Conservation (phyloP, 30 jellyfish, hydroid and myxozoan species). For the Chrysaora quinquecirrha region DNA sequence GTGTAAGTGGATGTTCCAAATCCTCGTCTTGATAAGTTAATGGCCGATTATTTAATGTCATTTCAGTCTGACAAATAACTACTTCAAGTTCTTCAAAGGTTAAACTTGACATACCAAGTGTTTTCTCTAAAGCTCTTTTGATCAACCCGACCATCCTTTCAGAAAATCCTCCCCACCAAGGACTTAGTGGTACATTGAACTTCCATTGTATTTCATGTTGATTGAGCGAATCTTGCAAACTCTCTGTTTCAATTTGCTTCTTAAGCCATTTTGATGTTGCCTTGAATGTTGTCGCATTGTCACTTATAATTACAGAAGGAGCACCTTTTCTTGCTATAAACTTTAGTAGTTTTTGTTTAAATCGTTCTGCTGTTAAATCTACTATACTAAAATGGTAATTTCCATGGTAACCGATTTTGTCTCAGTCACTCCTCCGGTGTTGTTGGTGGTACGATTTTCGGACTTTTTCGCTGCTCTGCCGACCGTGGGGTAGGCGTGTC, state of each 20-base stretch:
- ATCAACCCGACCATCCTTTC: slow-evolving; percentile 5
- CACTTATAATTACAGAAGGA: slow-evolving; percentile 15
- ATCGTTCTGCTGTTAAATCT: not conserved
- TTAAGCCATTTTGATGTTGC: not conserved
- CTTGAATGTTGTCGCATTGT: not conserved
- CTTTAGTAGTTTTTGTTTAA: not conserved
- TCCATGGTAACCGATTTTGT: too few relatives aligned
- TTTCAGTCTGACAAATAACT: not conserved
- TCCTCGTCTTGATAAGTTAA: not conserved
- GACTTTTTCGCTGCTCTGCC: too few relatives aligned
- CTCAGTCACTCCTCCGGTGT: too few relatives aligned
- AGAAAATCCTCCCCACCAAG: slow-evolving; percentile 22
- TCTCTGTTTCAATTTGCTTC: not conserved
- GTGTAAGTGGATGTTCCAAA: not conserved
- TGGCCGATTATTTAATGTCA: slow-evolving; percentile 3
- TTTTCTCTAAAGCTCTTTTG: not conserved
- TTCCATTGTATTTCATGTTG: slow-evolving; percentile 20
- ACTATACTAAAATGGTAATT: too few relatives aligned
- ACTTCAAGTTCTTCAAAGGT: slow-evolving; percentile 18
- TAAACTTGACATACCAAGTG: not conserved
- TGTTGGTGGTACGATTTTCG: too few relatives aligned
- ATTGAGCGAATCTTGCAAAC: not conserved
- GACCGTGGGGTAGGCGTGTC: too few relatives aligned
- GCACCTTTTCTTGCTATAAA: slow-evolving; percentile 8
- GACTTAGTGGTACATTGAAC: slow-evolving; percentile 9